A percentile compares a stretch with the other conserved stretches of the same genome.
Conservation (phyloP, 2,797 vertebrate species). For the Chaetodon trifasciatus region DNA sequence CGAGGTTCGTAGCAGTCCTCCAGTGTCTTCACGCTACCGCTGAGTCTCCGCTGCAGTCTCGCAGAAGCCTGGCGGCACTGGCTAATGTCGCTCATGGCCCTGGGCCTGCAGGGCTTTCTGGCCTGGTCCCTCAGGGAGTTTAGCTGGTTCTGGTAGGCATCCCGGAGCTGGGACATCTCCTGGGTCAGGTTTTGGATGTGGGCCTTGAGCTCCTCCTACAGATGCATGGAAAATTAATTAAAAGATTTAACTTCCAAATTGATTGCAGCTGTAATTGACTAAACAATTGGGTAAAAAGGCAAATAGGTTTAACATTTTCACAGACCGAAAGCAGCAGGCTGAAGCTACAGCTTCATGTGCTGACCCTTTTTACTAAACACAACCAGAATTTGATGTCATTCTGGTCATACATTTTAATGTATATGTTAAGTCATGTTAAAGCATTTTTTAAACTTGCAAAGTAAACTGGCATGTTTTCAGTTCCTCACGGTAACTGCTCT, state of each 20-base stretch:
- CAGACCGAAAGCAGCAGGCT: background rate
- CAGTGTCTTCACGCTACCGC: conserved; percentile 84
- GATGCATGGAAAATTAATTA: conserved; percentile 5
- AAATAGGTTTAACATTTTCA: background rate
- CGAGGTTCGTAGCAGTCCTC: conserved; percentile 92
- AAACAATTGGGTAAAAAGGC: background rate
- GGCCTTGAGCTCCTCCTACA: conserved; percentile 83
- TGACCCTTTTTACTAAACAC: background rate
- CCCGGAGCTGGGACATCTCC: conserved; percentile 84
- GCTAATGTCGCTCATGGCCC: conserved; percentile 86
- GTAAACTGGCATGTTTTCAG: background rate
- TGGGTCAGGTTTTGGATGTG: conserved; percentile 83
- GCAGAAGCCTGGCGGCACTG: conserved; percentile 87
- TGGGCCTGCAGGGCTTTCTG: conserved; percentile 70
- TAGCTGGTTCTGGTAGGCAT: conserved; percentile 84
- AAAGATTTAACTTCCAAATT: background rate
- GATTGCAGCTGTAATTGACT: background rate
- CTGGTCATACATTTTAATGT: background rate
- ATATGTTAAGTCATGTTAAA: background rate
- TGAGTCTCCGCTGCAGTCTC: conserved; percentile 89
- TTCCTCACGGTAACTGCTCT: background rate
- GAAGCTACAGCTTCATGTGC: background rate
- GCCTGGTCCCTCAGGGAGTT: conserved; percentile 78
- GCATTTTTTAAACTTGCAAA: background rate
- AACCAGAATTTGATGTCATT: background rate